Evolutionary conservation across 2,113 vertebrate genomes (phyloP).

Genomic region (Semicossyphus pulcher): DNA sequence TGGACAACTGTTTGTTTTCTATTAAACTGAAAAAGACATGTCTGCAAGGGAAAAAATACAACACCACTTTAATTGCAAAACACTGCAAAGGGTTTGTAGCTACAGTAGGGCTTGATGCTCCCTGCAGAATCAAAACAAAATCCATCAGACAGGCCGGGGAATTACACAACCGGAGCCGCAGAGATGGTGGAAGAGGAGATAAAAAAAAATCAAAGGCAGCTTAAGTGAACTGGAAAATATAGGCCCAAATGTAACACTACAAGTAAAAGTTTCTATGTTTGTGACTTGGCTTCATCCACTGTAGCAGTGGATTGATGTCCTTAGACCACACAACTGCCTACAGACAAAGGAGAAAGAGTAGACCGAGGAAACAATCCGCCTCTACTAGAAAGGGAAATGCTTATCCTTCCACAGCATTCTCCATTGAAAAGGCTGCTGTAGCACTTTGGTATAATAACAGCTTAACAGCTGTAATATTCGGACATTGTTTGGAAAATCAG

Average conservation of each 20-base stretch:
- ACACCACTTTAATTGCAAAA: not conserved
- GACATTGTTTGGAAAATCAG: not conserved
- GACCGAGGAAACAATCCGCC: slow-evolving; percentile 22
- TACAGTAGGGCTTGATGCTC: not conserved
- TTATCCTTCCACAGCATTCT: slow-evolving; percentile 21
- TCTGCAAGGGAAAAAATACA: no score
- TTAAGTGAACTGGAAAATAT: slow-evolving; percentile 69
- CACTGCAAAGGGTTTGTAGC: not conserved
- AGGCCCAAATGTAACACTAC: slow-evolving; percentile 52
- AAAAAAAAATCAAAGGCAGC: slow-evolving; percentile 18
- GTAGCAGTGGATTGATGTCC: slow-evolving; percentile 43
- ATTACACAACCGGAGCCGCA: slow-evolving; percentile 41
- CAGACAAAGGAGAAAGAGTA: slow-evolving; percentile 8
- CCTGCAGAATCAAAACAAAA: slow-evolving; percentile 28
- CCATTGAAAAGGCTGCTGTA: slow-evolving; percentile 4
- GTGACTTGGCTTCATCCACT: slow-evolving; percentile 43
- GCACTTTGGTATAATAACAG: not conserved
- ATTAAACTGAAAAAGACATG: not conserved
- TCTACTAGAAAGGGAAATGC: slow-evolving; percentile 21
- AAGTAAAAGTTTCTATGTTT: slow-evolving; percentile 54
- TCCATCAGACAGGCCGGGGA: slow-evolving; percentile 10
- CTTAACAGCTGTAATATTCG: not conserved
- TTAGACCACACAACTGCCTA: slow-evolving; percentile 45
- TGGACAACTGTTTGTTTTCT: not conserved
- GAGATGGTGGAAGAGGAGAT: slow-evolving; percentile 6